Conservation (phyloP, 1,140 invertebrate species). For the Diprion similis region DNA sequence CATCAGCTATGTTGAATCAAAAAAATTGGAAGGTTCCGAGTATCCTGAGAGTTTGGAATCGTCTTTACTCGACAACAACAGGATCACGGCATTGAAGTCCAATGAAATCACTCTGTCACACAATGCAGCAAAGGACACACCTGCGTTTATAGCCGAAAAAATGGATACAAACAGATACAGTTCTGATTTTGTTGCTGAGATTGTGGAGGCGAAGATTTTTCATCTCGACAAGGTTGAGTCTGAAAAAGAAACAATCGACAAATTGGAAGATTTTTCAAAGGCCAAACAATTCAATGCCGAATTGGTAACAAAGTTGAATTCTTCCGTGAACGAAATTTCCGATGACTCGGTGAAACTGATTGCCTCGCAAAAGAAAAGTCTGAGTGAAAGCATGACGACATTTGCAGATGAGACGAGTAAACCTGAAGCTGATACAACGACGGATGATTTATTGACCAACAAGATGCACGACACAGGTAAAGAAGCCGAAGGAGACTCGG, state of each 20-base stretch:
- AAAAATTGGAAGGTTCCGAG: background rate
- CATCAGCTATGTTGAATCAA: slow-evolving; percentile 11
- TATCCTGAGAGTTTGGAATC: background rate
- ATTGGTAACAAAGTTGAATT: background rate
- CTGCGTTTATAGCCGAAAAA: no score
- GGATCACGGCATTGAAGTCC: no score
- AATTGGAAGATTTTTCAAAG: background rate
- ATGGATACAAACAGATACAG: no score
- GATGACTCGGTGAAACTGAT: background rate
- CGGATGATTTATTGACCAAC: slow-evolving; percentile 17
- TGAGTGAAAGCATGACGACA: slow-evolving; percentile 7
- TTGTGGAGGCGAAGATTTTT: background rate
- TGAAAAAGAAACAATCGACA: background rate
- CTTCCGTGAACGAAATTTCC: background rate
- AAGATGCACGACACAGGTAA: background rate
- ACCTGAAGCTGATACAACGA: slow-evolving; percentile 11
- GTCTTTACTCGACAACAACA: background rate
- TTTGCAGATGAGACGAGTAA: slow-evolving; percentile 6
- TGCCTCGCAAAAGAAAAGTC: background rate
- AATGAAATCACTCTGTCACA: no score
- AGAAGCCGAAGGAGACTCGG: slow-evolving; percentile 24
- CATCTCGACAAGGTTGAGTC: background rate
- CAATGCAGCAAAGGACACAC: no score
- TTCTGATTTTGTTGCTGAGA: no score
- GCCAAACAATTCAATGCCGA: no score